Percentiles rank a stretch among this genome's conserved stretches.
Evolutionary conservation across 2,888 invertebrate species (phyloP).

Genomic region (Noctuana brunneofusca): DNA sequence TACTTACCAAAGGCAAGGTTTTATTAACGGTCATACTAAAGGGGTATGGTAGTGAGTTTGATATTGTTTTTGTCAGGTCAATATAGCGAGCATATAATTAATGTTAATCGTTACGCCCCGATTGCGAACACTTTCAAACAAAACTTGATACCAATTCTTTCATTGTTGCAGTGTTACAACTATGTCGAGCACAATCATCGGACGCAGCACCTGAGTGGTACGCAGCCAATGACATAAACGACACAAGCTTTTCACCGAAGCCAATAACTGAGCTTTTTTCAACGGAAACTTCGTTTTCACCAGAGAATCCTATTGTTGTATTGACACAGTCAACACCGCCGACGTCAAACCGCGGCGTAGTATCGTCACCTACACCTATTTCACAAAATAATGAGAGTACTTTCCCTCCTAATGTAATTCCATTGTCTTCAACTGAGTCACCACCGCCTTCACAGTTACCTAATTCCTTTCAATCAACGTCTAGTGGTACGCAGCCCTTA

Average conservation of each 20-base stretch:
- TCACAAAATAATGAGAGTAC: constrained; percentile 5
- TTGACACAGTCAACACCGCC: constrained; percentile 6
- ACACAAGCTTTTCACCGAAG: constrained; percentile 65
- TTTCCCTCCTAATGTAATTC: constrained; percentile 23
- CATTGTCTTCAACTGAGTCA: constrained; percentile 21
- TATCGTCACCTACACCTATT: constrained; percentile 10
- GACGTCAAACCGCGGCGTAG: constrained; percentile 13
- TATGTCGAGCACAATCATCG: constrained; percentile 68
- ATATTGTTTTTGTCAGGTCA: too few relatives aligned
- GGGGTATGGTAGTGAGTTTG: too few relatives aligned
- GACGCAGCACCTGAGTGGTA: constrained; percentile 66
- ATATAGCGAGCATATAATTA: too few relatives aligned
- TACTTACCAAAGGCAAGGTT: too few relatives aligned
- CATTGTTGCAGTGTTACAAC: constrained; percentile 68
- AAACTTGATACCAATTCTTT: constrained; percentile 35
- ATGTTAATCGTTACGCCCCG: background rate
- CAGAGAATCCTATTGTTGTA: constrained; percentile 59
- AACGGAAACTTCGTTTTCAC: constrained; percentile 57
- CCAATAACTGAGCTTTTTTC: constrained; percentile 71
- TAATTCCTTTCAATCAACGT: background rate
- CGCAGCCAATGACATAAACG: constrained; percentile 70
- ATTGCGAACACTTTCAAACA: background rate
- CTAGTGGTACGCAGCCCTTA: constrained; percentile 4
- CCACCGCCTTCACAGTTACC: constrained; percentile 1
- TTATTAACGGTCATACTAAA: too few relatives aligned